These are phyloP conservation scores for Siderastrea siderea DNA, from an alignment of 92 coral and sea anemone genomes.

Conservation along the genomic window DNA sequence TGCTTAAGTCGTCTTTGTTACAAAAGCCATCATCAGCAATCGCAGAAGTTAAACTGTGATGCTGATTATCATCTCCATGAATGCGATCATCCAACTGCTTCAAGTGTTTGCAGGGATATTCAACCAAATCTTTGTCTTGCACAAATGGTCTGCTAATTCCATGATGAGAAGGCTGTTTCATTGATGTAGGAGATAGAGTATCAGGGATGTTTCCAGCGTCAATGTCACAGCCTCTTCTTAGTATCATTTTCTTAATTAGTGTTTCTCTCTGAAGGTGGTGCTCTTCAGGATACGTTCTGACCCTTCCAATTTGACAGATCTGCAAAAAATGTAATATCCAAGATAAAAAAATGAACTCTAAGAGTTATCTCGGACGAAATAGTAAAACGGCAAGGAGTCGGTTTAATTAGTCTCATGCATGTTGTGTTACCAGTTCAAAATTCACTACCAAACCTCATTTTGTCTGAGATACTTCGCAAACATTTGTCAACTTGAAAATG, in stretches of 20 bases:
- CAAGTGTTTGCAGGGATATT: not conserved
- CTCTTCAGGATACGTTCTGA: slow-evolving; percentile 69
- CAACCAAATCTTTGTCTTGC: slow-evolving; percentile 4
- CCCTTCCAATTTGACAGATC: slow-evolving; percentile 92
- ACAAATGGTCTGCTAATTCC: not conserved
- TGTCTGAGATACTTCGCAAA: too few species aligned
- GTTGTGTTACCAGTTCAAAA: too few species aligned
- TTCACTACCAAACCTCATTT: too few species aligned
- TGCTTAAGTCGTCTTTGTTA: not conserved
- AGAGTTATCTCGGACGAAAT: not conserved
- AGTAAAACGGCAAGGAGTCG: too few species aligned
- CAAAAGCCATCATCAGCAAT: not conserved
- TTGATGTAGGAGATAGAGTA: not conserved
- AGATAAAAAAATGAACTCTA: not conserved
- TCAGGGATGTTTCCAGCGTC: slow-evolving; percentile 42
- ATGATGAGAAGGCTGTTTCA: not conserved
- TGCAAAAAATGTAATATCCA: slow-evolving; percentile 4
- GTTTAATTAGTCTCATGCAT: too few species aligned
- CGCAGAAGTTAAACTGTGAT: not conserved
- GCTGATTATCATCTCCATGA: not conserved
- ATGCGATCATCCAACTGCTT: not conserved
- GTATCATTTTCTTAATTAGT: slow-evolving; percentile 75
- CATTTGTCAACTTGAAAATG: too few species aligned
- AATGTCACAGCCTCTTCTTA: slow-evolving; percentile 75
- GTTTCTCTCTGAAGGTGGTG: slow-evolving; percentile 37